These are phyloP conservation scores for Drosophila parabipectinata DNA, from an alignment of 1,140 invertebrate genomes.

Conservation along the genomic window DNA sequence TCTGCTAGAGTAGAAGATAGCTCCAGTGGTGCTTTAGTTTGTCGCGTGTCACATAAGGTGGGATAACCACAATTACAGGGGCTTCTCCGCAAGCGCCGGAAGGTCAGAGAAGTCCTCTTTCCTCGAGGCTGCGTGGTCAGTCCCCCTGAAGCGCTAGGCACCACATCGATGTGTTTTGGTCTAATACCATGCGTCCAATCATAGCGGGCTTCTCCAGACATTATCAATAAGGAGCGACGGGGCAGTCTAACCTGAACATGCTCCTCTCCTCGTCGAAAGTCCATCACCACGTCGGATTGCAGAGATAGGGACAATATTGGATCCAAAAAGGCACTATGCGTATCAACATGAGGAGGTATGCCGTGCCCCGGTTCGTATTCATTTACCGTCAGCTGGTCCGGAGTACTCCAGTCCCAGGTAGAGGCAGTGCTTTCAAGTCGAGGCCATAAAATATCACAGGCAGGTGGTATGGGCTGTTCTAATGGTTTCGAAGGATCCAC, in stretches of 20 bases:
- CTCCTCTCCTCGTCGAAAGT: slow-evolving; percentile 89
- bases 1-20: slow-evolving; percentile 79
- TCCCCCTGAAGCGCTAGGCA: slow-evolving; percentile 83
- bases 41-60: slow-evolving; percentile 86
- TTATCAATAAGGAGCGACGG: slow-evolving; percentile 91
- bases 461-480: slow-evolving; percentile 88
- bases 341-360: slow-evolving; percentile 98
- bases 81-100: slow-evolving; percentile 87
- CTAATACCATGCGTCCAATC: slow-evolving; percentile 95
- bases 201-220: slow-evolving; percentile 93
- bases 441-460: slow-evolving; percentile 88
- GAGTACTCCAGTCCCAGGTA: slow-evolving; percentile 84
- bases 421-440: slow-evolving; percentile 85
- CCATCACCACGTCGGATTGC: slow-evolving; percentile 94
- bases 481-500: slow-evolving; percentile 91
- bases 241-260: slow-evolving; percentile 89
- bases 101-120: slow-evolving; percentile 94
- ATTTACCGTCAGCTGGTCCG: slow-evolving; percentile 97
- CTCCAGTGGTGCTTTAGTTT: slow-evolving; percentile 55
- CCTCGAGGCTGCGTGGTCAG: slow-evolving; percentile 85
- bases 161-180: slow-evolving; percentile 91
- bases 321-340: slow-evolving; percentile 95
- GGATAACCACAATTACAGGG: slow-evolving; percentile 86
- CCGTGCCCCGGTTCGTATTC: slow-evolving; percentile 96
- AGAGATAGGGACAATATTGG: slow-evolving; percentile 95